Base-by-base conservation (phyloP, 2,113 vertebrate species). In the Toxotes jaculatrix region DNA sequence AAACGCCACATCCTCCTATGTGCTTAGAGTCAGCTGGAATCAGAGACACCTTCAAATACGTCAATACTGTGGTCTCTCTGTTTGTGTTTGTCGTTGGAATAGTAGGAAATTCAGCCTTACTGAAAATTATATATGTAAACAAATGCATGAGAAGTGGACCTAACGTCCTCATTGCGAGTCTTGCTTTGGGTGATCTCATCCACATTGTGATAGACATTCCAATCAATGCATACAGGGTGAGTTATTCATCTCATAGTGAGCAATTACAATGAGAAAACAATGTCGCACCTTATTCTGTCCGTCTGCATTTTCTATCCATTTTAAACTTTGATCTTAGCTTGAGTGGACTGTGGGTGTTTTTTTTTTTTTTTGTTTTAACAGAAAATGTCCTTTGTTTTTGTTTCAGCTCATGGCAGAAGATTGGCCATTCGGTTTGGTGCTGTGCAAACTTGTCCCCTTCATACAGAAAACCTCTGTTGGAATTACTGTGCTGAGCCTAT, bases 401-500 rank as follows among this genome's bases (percentile, higher is more conserved):
- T 79, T 75, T 64, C 93, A 99, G 98, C 94, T 99, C 0, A 94
- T 97, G 27, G 96, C 96, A n/a, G 93, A 95, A 76, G 96, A 97
- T 87, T 99, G 98, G 98, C 97, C 97, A 0, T 98, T 99, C 9
- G 98, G 97, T 79, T 94, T 93, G 0, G 94, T 93, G 85, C 85
- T 98, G 94, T 98, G 98, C 91, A 99, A 99, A 94, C 92, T 98
- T 32, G 95, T 99, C 34, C 97, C 97, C 56, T 98, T 98, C 92
- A 95, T 99, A 83, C 98, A 98, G 90, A 98, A 99, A 87, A 96
- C 95, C 3, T 97, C 97, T 0, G 96, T 98, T 77, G 98, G 98
- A 56, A 97, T 99, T 90, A 98, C 97, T 0, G 97, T 97, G 83
- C 69, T 99, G 87, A 98, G 98, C 83, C 94, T 98, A 21, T 98